phyloP scores from a whole-genome alignment of 1,140 invertebrate genomes.

The Lordiphosa stackelbergi region DNA sequence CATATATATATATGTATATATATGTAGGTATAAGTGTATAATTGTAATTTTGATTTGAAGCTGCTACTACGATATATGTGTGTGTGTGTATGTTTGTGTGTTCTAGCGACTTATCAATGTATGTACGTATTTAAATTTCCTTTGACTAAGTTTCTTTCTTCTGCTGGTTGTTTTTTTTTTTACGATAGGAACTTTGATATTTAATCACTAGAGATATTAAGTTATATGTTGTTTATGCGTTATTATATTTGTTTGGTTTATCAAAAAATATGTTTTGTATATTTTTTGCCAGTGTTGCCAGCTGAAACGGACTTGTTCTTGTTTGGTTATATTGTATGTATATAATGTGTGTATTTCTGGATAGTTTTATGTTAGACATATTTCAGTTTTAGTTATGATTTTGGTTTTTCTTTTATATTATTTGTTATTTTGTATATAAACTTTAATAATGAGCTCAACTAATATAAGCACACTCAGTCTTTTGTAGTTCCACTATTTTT shows the following conservation, averaged over 20 bases:
- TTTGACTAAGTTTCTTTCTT: background rate
- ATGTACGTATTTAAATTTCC: constrained; percentile 68
- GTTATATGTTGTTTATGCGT: constrained; percentile 45
- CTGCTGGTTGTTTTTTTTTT: constrained; percentile 17
- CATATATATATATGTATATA: constrained; percentile 18
- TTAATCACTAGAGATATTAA: constrained; percentile 74
- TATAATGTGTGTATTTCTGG: constrained; percentile 15
- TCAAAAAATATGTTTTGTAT: constrained; percentile 49
- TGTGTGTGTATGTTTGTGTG: constrained; percentile 1
- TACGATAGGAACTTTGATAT: constrained; percentile 74
- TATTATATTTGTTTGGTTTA: constrained; percentile 20
- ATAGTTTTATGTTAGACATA: constrained; percentile 62
- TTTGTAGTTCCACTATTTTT: constrained; percentile 76
- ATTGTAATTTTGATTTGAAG: constrained; percentile 51
- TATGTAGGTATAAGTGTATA: constrained; percentile 28
- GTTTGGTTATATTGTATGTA: constrained; percentile 33
- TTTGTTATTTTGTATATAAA: constrained; percentile 54
- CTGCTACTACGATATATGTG: constrained; percentile 39
- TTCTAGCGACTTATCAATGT: constrained; percentile 17
- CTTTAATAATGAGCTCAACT: constrained; percentile 74
- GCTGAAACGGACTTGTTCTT: constrained; percentile 73
- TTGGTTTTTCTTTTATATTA: background rate
- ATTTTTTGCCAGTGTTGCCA: constrained; percentile 63
- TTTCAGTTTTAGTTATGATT: constrained; percentile 7
- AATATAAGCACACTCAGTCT: constrained; percentile 76